Evolutionary conservation across 23 tunicate genomes (phyloP).

Genomic region (Botrylloides violaceus): DNA sequence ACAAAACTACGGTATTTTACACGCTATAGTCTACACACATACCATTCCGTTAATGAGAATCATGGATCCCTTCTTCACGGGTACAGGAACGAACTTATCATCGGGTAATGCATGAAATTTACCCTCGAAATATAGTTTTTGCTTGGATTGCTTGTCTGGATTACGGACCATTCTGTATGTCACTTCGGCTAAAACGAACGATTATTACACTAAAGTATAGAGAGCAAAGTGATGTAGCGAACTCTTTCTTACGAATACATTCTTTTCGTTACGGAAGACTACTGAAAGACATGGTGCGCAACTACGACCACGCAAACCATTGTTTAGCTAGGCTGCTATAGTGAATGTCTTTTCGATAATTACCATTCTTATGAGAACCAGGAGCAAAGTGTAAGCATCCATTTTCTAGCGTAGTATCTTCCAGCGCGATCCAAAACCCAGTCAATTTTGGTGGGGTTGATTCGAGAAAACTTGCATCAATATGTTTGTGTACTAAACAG

Average conservation of each 20-base stretch:
- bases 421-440: slow-evolving; percentile 83
- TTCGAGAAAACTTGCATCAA: slow-evolving; percentile 69
- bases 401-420: slow-evolving; percentile 75
- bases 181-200: slow-evolving; percentile 42
- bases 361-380: slow-evolving; percentile 70
- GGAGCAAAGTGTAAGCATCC: slow-evolving; percentile 59
- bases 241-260: too few species aligned
- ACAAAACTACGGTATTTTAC: background rate
- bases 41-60: slow-evolving; percentile 70
- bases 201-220: too few species aligned
- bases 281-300: too few species aligned
- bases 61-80: slow-evolving; percentile 49
- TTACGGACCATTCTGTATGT: slow-evolving; percentile 54
- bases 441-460: slow-evolving; percentile 52
- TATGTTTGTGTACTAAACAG: slow-evolving; percentile 41
- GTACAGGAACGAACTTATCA: slow-evolving; percentile 42
- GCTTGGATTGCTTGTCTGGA: slow-evolving; percentile 25
- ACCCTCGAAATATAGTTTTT: slow-evolving; percentile 40
- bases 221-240: too few species aligned
- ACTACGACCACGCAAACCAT: too few species aligned
- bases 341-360: too few species aligned
- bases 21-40: too few species aligned
- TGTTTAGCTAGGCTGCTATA: too few species aligned
- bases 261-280: too few species aligned
- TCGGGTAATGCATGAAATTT: slow-evolving; percentile 18